A percentile compares a stretch with the other conserved stretches of the same genome.
Evolutionary conservation across 2,113 vertebrate genomes (phyloP).

Genomic region (human): GRCh38 chr2:86459501-86460000

Average conservation of each 20-base stretch:
- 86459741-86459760: neutral
- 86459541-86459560: neutral
- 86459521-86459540: neutral
- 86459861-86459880: neutral
- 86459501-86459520: no score
- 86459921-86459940: neutral
- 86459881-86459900: neutral
- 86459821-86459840: neutral
- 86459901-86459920: neutral
- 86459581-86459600: neutral
- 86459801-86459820: neutral
- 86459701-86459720: neutral
- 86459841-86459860: neutral
- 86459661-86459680: neutral
- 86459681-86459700: neutral
- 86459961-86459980: conserved; percentile 24
- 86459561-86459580: neutral
- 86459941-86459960: neutral
- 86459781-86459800: neutral
- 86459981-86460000: conserved; percentile 6
- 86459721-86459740: neutral
- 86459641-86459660: neutral
- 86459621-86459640: neutral
- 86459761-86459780: neutral
- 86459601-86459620: neutral